A percentile compares a stretch with the other conserved stretches of the same genome.
phyloP scores from a whole-genome alignment of 2,888 invertebrate genomes.

The Anthophora plumipes region DNA sequence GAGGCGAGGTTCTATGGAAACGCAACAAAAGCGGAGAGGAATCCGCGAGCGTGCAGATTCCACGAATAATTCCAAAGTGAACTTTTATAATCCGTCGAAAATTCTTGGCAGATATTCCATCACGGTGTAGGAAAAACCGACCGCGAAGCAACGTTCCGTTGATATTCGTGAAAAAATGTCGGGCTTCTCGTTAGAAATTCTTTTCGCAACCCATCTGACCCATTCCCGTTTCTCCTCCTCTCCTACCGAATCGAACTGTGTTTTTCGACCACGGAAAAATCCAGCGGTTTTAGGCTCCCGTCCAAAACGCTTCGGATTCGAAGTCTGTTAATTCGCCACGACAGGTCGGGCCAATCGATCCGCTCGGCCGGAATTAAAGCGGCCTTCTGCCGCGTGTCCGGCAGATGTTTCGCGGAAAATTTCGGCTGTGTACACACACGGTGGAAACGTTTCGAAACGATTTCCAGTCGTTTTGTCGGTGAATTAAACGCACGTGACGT shows the following conservation, averaged over 20 bases:
- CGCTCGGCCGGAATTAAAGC: slow-evolving; percentile 64
- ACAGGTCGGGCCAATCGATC: slow-evolving; percentile 66
- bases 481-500: neutral
- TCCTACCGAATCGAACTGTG: slow-evolving; percentile 44
- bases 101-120: slow-evolving; percentile 57
- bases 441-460: neutral
- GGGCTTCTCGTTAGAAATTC: slow-evolving; percentile 43
- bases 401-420: slow-evolving; percentile 50
- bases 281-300: slow-evolving; percentile 53
- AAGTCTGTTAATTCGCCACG: slow-evolving; percentile 68
- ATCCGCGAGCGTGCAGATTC: slow-evolving; percentile 46
- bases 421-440: neutral
- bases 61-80: slow-evolving; percentile 39
- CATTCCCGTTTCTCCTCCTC: neutral
- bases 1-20: too few species aligned
- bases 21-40: slow-evolving; percentile 23
- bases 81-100: slow-evolving; percentile 44
- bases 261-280: slow-evolving; percentile 50
- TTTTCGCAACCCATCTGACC: slow-evolving; percentile 20
- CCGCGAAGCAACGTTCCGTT: neutral
- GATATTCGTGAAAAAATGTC: slow-evolving; percentile 53
- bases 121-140: neutral
- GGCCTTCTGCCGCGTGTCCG: slow-evolving; percentile 42
- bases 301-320: slow-evolving; percentile 54
- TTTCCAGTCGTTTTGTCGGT: neutral